Percentiles rank a stretch among this genome's conserved stretches.
These are phyloP conservation scores for Clarias batrachus DNA, from an alignment of 2,113 vertebrate species.

Conservation along the genomic window DNA sequence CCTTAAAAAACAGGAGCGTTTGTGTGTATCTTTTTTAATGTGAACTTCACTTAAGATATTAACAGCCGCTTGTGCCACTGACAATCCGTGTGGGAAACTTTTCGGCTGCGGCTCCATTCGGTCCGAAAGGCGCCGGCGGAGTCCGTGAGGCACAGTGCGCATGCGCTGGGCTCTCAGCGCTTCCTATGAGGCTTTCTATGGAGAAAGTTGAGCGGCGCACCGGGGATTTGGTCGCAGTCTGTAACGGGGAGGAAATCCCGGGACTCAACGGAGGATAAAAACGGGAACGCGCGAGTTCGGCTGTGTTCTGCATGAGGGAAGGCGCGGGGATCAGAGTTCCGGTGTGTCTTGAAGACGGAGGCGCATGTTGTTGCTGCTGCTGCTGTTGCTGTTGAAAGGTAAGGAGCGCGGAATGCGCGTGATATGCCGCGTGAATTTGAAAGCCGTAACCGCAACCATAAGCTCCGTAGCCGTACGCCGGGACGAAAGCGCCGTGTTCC, in stretches of 20 bases:
- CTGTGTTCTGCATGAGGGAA: conserved; percentile 73
- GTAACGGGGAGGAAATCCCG: conserved; percentile 66
- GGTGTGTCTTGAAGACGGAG: conserved; percentile 66
- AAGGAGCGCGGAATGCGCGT: conserved; percentile 83
- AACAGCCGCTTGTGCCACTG: conserved; percentile 81
- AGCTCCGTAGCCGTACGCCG: conserved; percentile 80
- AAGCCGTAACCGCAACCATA: conserved; percentile 84
- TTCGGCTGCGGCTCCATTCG: conserved; percentile 43
- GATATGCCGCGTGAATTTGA: conserved; percentile 83
- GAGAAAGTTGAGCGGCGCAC: conserved; percentile 84
- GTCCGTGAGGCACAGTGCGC: conserved; percentile 76
- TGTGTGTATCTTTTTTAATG: conserved; percentile 55
- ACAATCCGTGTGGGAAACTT: conserved; percentile 79
- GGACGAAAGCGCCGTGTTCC: conserved; percentile 73
- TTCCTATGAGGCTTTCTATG: conserved; percentile 90
- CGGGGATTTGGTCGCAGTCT: conserved; percentile 69
- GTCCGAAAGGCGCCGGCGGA: conserved; percentile 75
- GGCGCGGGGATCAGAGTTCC: conserved; percentile 72
- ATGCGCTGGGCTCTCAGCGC: conserved; percentile 70
- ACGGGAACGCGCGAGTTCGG: conserved; percentile 79
- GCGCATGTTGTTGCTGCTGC: conserved; percentile 59
- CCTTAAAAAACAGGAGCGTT: conserved; percentile 72
- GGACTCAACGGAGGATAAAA: conserved; percentile 82
- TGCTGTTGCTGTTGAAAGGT: conserved; percentile 80
- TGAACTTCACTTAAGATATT: conserved; percentile 59